A percentile compares a stretch with the other conserved stretches of the same genome.
Evolutionary conservation across 2,113 vertebrate genomes (phyloP).

Genomic region (Neolamprologus sp.): DNA sequence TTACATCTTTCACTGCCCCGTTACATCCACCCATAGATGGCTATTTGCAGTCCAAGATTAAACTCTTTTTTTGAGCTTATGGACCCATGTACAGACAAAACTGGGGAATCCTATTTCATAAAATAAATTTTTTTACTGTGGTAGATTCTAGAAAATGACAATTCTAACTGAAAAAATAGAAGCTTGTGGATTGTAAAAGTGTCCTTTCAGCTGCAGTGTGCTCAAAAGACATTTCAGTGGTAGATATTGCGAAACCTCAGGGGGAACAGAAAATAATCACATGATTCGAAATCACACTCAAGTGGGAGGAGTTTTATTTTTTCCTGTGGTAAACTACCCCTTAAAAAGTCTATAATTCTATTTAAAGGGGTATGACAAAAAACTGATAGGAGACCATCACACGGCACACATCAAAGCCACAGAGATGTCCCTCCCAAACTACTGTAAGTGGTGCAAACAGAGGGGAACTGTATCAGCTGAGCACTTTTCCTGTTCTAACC

Average conservation of each 20-base stretch:
- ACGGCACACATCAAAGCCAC: background rate
- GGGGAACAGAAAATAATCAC: background rate
- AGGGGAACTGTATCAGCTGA: background rate
- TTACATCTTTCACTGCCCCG: background rate
- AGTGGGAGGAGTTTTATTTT: background rate
- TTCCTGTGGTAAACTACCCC: background rate
- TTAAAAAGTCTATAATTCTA: background rate
- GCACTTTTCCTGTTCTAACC: background rate
- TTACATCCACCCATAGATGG: background rate
- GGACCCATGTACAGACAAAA: background rate
- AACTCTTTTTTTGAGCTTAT: background rate
- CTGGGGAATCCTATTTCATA: background rate
- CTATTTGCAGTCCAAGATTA: background rate
- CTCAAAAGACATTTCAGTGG: background rate
- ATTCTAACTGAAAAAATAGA: background rate
- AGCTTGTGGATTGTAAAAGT: background rate
- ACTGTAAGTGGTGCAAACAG: background rate
- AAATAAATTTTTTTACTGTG: rapidly evolving
- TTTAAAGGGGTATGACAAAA: background rate
- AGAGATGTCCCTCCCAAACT: background rate
- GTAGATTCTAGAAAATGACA: background rate
- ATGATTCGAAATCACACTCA: background rate
- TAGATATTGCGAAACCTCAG: background rate
- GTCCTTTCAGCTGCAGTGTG: background rate
- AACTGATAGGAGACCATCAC: background rate